Base-by-base conservation (phyloP, 1,140 invertebrate species). In the Parapsyche elsis region DNA sequence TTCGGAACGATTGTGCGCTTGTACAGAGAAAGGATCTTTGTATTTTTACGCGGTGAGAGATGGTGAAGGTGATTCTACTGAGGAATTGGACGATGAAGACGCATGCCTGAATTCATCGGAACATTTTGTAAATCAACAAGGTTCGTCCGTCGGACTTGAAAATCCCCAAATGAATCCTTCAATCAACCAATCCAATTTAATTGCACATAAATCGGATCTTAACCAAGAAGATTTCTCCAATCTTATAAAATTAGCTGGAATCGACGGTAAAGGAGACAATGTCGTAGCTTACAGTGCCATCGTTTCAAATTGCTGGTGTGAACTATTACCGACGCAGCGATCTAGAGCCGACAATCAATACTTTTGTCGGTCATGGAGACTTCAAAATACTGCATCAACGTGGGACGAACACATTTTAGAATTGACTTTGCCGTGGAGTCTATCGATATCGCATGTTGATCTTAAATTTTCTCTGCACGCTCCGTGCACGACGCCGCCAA, bases 331-430 rank as follows among this genome's bases (percentile, higher is more conserved):
- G 80, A 95, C 95, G 19, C 95, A 96, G 85, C 92, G 96, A 79
- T 95, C 97, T 81, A 90, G 96, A 82, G 91, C 92, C 0, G 95
- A 96, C 84, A 94, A 94, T 84, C 93, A 94, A 79, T 93, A 95
- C 84, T 92, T 93, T 74, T 95, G 94, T 5, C 90, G 95, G 78
- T 95, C 94, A 0, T 97, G 95, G 95, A 90, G 95, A 80, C 88
- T 97, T 2, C 95, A 97, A 85, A 94, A 94, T 83, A 95, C 96
- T 80, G 92, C 93, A 87, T 94, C 92, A 9, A 96, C 95, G 0
- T 97, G 95, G 94, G 95, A 97, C 84, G 96, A 97, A 84, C 96
- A 98, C 84, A 91, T 97, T 14, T 94, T 98, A 86, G 96, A 98
- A 87, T 88, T 98, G 0, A 95, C 95, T 5, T 87, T 98, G 79